Base-by-base conservation (phyloP, 2,888 invertebrate species). In the Smittia sp. region DNA sequence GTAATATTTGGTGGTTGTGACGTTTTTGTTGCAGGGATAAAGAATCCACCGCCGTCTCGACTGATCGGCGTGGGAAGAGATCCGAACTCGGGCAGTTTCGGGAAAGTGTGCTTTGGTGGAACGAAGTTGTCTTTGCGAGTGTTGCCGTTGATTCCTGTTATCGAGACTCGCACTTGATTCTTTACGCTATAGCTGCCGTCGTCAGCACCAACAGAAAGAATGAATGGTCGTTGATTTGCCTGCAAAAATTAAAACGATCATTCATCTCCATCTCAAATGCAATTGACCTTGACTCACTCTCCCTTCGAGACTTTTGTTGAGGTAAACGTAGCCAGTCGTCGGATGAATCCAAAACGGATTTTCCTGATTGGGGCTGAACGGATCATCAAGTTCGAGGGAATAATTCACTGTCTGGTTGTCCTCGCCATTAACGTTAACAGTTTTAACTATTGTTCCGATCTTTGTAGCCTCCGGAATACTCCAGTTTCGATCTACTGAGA, bases 261-360 rank as follows among this genome's bases (percentile, higher is more conserved):
- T 32, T 32, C 32, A 32, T n/a, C 32, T 32, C 9, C 9, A 32
- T 9, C 3, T 6, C 9, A 32, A 32, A 32, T 6, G 9, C 32
- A 3, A 6, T 32, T 32, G 32, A 32, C 32, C 32, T 32, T 32
- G 38, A 82, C 86, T 86, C 84, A 94, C 94, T 85, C 89, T 86
- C 79, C 90, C 91, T 77, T 82, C 81, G 38, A 94, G 84, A 0
- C 92, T 90, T 78, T 93, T 90, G 78, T 93, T 93, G 67, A 94
- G 86, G 77, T 87, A 90, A 70, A 94, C 90, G 3, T 88, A 88
- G 32, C 94, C 94, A 0, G 90, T 90, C 1, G 83, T 82, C 41
- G 88, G 86, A 80, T 94, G 88, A 75, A 95, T 93, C 62, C 85
- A 82, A 80, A 94, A 94, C 0, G 93, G 93, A 22, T 90, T 84